Base-by-base conservation (phyloP, 2,113 vertebrate species). In the Cryptoleucopteryx plumbea region DNA sequence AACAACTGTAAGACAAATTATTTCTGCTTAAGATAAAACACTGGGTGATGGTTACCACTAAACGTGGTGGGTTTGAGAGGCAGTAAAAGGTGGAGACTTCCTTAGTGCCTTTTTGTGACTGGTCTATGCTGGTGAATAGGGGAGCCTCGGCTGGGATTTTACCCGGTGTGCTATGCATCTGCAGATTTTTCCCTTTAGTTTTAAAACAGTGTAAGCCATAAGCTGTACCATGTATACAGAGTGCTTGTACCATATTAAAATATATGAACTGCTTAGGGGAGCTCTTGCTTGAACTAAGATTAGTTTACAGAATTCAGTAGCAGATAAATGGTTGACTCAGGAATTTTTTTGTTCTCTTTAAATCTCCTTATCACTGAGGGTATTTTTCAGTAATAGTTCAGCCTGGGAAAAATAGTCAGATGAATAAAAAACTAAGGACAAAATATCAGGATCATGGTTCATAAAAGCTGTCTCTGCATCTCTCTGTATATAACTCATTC, bases 201-300 rank as follows among this genome's bases (percentile, higher is more conserved):
- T 90, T 80, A 86, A 29, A 67, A 21, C 9, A 9, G 48, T 40
- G 40, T 82, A 94, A 95, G 50, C 71, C 72, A 22, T 78, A 95
- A 97, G 38, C 87, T 93, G 67, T 70, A 75, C 59, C 68, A 40
- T 55, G 78, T 91, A 92, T 94, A 74, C 38, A 75, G 81, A 91
- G 62, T 68, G 34, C 62, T 96, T 86, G 59, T 82, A 94, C 84
- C 25, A 31, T 96, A 95, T 94, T 98, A 96, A 98, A 98, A 96
- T 91, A 98, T 95, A 95, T 94, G 66, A 97, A 97, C 90, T 97
- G 55, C 92, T 98, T 96, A 87, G 36, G 82, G 96, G 95, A 96
- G 55, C 74, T 96, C 85, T 96, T 97, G 58, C 94, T 96, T 95
- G 83, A 96, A 71, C 93, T 95, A 86, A 97, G 95, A 97, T 97